phyloP scores from a whole-genome alignment of 1,140 invertebrate genomes.

The Zaprionus kolodkinae region DNA sequence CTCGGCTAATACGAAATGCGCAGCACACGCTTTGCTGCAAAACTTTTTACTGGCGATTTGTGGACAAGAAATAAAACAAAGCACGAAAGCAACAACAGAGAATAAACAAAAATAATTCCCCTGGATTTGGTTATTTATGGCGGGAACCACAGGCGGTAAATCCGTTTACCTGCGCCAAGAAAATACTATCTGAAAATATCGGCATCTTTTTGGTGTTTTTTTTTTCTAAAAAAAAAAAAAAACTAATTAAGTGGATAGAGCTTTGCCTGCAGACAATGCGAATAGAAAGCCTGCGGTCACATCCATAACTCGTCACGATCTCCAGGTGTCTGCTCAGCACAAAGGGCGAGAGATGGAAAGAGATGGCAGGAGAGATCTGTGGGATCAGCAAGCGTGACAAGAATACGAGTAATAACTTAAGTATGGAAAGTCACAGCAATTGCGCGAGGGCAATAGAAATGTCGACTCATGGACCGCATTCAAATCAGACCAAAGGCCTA shows the following conservation, averaged over 20 bases:
- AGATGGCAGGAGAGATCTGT: not conserved
- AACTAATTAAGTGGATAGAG: slow-evolving; percentile 73
- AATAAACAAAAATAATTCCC: slow-evolving; percentile 49
- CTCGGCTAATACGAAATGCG: slow-evolving; percentile 56
- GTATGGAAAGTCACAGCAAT: slow-evolving; percentile 42
- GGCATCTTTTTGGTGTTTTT: not conserved
- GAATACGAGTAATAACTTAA: slow-evolving; percentile 47
- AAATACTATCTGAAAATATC: not conserved
- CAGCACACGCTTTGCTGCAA: slow-evolving; percentile 47
- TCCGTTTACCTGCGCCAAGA: slow-evolving; percentile 69
- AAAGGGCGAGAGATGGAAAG: not conserved
- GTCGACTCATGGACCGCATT: slow-evolving; percentile 68
- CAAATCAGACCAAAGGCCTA: slow-evolving; percentile 37
- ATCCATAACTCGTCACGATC: slow-evolving; percentile 51
- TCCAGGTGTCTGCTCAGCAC: slow-evolving; percentile 31
- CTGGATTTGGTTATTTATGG: slow-evolving; percentile 57
- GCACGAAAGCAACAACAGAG: not conserved
- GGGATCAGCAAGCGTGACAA: slow-evolving; percentile 55
- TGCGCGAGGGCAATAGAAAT: slow-evolving; percentile 33
- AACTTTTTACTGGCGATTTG: slow-evolving; percentile 43
- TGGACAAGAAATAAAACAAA: slow-evolving; percentile 28
- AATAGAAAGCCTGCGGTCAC: slow-evolving; percentile 70
- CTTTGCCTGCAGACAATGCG: slow-evolving; percentile 44
- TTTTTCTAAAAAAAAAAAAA: slow-evolving; percentile 55
- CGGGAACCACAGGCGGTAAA: slow-evolving; percentile 55